Percentiles rank a stretch among this genome's conserved stretches.
phyloP scores from a whole-genome alignment of 2,888 invertebrate genomes.

The Melipona beecheii region DNA sequence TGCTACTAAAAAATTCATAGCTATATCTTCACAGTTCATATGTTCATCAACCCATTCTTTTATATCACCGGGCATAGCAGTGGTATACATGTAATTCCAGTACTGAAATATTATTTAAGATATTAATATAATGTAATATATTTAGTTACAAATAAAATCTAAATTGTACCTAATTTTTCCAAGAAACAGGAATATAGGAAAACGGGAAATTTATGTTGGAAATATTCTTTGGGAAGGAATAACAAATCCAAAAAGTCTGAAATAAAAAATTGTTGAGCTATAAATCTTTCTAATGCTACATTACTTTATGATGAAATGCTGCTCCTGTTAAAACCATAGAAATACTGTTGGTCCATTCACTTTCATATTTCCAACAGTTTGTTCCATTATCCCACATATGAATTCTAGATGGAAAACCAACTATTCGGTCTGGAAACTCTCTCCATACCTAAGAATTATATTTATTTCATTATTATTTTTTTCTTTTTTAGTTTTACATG shows the following conservation, averaged over 20 bases:
- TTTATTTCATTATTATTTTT: not conserved
- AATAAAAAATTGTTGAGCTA: constrained; percentile 27
- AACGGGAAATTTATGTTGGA: constrained; percentile 14
- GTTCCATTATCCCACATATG: constrained; percentile 97
- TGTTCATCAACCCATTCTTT: constrained; percentile 96
- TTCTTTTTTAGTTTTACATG: not conserved
- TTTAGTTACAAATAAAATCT: constrained; percentile 12
- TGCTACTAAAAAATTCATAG: constrained; percentile 98
- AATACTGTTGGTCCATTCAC: constrained; percentile 98
- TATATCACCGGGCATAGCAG: constrained; percentile 93
- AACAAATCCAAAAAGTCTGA: constrained; percentile 33
- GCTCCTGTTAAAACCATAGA: constrained; percentile 99
- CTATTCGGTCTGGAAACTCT: constrained; percentile 97
- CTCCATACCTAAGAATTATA: constrained; percentile 91
- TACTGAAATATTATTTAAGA: constrained; percentile 84
- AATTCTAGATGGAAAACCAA: constrained; percentile 97
- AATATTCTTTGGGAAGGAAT: constrained; percentile 29
- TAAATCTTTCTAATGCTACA: constrained; percentile 9
- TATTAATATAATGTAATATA: constrained; percentile 3
- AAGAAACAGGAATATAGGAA: not conserved
- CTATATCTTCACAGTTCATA: constrained; percentile 99
- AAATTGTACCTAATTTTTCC: constrained; percentile 37
- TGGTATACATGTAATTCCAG: constrained; percentile 97
- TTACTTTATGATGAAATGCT: constrained; percentile 96
- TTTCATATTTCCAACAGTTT: constrained; percentile 95